phyloP scores from a whole-genome alignment of 2,797 vertebrate genomes.

The Halcyon smyrnensis region DNA sequence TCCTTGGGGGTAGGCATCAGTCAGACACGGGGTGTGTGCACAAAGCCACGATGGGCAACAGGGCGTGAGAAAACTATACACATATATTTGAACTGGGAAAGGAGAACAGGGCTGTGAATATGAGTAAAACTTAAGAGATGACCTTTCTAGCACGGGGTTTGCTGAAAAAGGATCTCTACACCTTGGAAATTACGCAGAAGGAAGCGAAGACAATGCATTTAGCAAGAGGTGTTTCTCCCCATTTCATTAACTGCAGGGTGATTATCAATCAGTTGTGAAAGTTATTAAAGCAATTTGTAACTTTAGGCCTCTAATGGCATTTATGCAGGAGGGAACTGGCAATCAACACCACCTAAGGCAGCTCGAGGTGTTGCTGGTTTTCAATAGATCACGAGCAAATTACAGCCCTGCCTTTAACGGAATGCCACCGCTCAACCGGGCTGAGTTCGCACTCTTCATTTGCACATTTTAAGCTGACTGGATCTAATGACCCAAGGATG shows the following conservation, averaged over 20 bases:
- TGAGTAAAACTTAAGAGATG: neutral
- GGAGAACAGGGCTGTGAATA: neutral
- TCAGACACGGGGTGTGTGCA: neutral
- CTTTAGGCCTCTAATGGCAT: constrained; percentile 43
- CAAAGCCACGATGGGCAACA: neutral
- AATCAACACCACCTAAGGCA: constrained; percentile 28
- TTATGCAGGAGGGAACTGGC: constrained; percentile 19
- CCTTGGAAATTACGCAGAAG: constrained; percentile 8
- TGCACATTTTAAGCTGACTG: neutral
- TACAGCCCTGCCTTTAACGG: neutral
- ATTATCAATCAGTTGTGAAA: constrained; percentile 67
- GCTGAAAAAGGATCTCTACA: neutral
- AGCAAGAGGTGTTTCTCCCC: neutral
- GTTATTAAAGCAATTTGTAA: constrained; percentile 71
- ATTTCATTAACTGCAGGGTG: constrained; percentile 58
- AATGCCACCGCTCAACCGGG: neutral
- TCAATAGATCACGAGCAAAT: constrained; percentile 13
- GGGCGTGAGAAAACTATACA: neutral
- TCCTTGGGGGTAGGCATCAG: neutral
- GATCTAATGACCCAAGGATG: neutral
- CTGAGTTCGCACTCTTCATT: neutral
- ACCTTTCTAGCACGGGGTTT: neutral
- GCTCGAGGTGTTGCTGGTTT: neutral
- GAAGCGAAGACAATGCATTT: constrained; percentile 53
- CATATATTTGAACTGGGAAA: neutral